Evolutionary conservation across 2,888 invertebrate species (phyloP).

Genomic region (Beris chalybata): DNA sequence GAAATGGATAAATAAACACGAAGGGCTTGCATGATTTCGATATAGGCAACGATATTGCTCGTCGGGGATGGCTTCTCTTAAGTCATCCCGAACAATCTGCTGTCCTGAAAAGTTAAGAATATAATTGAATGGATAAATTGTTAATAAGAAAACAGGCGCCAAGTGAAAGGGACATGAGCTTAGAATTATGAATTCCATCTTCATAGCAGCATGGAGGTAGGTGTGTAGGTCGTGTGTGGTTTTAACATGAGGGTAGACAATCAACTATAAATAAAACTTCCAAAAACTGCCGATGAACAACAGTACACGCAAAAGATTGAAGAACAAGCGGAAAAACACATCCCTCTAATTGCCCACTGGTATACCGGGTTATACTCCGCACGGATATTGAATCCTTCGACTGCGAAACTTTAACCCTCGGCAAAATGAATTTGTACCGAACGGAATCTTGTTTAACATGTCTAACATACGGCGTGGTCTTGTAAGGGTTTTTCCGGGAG

Average conservation of each 20-base stretch:
- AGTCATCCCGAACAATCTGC: constrained; percentile 13
- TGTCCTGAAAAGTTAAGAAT: constrained; percentile 19
- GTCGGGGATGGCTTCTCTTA: background rate
- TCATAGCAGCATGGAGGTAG: no score
- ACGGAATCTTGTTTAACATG: constrained; percentile 29
- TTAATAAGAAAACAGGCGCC: constrained; percentile 11
- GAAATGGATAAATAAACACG: constrained; percentile 33
- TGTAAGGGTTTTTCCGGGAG: constrained; percentile 23
- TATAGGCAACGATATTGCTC: background rate
- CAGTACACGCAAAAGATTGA: constrained; percentile 31
- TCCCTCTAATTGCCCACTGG: constrained; percentile 30
- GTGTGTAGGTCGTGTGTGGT: no score
- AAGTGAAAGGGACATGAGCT: no score
- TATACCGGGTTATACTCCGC: background rate
- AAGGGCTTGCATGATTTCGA: constrained; percentile 9
- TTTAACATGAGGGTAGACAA: background rate
- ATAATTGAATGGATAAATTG: constrained; percentile 27
- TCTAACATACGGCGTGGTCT: constrained; percentile 32
- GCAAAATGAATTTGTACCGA: constrained; percentile 2
- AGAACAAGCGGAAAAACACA: constrained; percentile 24
- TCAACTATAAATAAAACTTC: constrained; percentile 22
- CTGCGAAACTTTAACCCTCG: background rate
- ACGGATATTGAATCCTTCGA: constrained; percentile 19
- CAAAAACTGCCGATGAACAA: constrained; percentile 31
- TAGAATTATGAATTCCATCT: no score